A percentile compares a stretch with the other conserved stretches of the same genome.
Evolutionary conservation across 2,888 invertebrate genomes (phyloP).

Genomic region (Halictus ligatus): DNA sequence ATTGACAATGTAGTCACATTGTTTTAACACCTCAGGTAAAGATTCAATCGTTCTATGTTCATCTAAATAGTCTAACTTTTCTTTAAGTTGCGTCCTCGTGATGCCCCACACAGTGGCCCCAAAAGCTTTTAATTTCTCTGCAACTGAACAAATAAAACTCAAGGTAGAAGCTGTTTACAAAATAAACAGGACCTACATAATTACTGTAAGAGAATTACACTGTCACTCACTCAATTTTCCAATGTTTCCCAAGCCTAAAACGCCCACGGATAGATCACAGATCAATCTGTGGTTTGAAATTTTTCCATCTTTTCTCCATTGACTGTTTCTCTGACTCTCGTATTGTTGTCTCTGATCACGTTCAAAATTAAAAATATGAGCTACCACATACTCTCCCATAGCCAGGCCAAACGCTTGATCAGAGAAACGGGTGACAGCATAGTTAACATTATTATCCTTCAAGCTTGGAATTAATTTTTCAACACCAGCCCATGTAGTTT

Average conservation of each 20-base stretch:
- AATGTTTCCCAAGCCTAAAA: conserved; percentile 86
- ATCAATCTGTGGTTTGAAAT: conserved; percentile 82
- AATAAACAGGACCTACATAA: background rate
- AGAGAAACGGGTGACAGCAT: conserved; percentile 83
- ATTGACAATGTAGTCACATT: conserved; percentile 86
- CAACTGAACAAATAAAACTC: conserved; percentile 79
- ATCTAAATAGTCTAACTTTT: conserved; percentile 63
- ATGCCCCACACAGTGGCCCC: conserved; percentile 84
- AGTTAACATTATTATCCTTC: conserved; percentile 72
- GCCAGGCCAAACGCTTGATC: conserved; percentile 84
- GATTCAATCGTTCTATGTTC: conserved; percentile 78
- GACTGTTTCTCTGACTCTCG: conserved; percentile 79
- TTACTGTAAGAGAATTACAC: background rate
- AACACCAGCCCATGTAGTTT: conserved; percentile 85
- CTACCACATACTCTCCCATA: conserved; percentile 85
- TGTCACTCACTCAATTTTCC: conserved; percentile 84
- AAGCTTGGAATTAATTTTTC: conserved; percentile 78
- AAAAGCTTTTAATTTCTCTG: conserved; percentile 83
- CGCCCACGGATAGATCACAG: conserved; percentile 85
- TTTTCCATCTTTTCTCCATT: conserved; percentile 81
- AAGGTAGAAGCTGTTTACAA: background rate
- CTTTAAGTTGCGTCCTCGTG: conserved; percentile 69
- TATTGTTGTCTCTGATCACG: conserved; percentile 81
- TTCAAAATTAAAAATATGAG: conserved; percentile 85
- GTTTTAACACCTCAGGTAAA: conserved; percentile 82